These are phyloP conservation scores for Hipparchia sbordonii DNA, from an alignment of 2,888 invertebrate species.

Conservation along the genomic window DNA sequence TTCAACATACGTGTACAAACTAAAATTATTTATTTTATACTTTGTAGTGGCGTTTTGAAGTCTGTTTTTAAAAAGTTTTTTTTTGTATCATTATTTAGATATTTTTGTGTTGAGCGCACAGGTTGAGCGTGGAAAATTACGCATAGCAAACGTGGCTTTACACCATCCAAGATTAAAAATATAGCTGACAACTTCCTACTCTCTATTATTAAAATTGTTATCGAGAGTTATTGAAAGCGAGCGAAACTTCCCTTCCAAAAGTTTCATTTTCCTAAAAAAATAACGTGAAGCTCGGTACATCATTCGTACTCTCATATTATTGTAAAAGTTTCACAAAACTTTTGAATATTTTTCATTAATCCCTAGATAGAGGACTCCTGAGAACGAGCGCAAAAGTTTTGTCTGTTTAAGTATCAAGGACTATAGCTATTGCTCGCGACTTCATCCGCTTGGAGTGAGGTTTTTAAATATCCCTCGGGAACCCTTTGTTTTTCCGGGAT, in stretches of 20 bases:
- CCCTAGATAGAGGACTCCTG: neutral
- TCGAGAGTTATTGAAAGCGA: neutral
- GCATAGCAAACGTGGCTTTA: neutral
- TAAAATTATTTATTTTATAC: no score
- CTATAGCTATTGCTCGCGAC: no score
- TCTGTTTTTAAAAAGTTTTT: no score
- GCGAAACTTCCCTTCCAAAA: neutral
- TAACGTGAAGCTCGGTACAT: neutral
- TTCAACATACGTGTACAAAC: no score
- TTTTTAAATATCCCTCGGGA: no score
- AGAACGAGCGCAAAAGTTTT: neutral
- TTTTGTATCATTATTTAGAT: no score
- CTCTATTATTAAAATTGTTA: neutral
- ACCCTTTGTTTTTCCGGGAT: no score
- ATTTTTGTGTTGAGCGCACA: no score
- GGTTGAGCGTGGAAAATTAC: no score
- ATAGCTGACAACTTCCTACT: neutral
- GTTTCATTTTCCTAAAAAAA: conserved; percentile 1
- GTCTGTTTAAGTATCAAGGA: neutral
- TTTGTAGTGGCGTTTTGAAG: no score
- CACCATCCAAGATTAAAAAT: no score
- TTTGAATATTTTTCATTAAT: neutral
- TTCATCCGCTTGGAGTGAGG: no score
- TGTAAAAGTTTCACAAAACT: conserved; percentile 1
- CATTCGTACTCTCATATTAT: neutral